These are phyloP conservation scores for Panopea generosa DNA, from an alignment of 2,888 invertebrate species.

Conservation along the genomic window DNA sequence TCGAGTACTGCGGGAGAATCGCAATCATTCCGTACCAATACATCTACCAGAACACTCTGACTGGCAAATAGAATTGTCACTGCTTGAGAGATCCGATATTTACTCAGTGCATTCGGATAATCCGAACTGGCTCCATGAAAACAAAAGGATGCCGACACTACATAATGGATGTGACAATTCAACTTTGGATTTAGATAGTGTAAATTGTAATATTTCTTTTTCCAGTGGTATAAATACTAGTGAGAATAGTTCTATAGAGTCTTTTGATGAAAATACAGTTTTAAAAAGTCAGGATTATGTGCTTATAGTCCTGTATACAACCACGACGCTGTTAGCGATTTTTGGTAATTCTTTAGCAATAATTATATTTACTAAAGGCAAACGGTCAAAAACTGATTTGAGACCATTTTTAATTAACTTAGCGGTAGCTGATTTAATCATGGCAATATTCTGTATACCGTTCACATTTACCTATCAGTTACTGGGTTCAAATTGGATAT, in stretches of 20 bases:
- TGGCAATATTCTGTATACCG: constrained; percentile 96
- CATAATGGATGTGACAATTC: constrained; percentile 2
- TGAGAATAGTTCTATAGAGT: constrained; percentile 6
- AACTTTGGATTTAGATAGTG: constrained; percentile 7
- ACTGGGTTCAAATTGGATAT: constrained; percentile 85
- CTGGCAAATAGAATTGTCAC: constrained; percentile 45
- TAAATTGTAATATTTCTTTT: background rate
- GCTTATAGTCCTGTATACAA: constrained; percentile 85
- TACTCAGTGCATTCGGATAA: constrained; percentile 54
- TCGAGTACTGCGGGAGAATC: constrained; percentile 27
- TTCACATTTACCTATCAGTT: constrained; percentile 89
- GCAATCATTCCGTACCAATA: constrained; percentile 28
- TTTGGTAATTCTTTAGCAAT: constrained; percentile 86
- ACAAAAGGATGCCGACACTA: constrained; percentile 43
- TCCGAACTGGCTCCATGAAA: constrained; percentile 21
- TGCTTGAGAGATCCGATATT: constrained; percentile 39
- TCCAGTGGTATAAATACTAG: constrained; percentile 11
- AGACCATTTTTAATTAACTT: constrained; percentile 91
- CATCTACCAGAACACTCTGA: constrained; percentile 24
- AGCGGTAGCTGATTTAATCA: constrained; percentile 95
- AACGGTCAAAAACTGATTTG: constrained; percentile 82
- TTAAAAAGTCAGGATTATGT: constrained; percentile 48
- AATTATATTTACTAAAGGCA: constrained; percentile 85
- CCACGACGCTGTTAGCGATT: constrained; percentile 86
- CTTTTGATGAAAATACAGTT: constrained; percentile 1